Percentiles rank a stretch among this genome's conserved stretches.
Conservation (phyloP, 2,888 invertebrate genomes). For the Lasiommata megera region DNA sequence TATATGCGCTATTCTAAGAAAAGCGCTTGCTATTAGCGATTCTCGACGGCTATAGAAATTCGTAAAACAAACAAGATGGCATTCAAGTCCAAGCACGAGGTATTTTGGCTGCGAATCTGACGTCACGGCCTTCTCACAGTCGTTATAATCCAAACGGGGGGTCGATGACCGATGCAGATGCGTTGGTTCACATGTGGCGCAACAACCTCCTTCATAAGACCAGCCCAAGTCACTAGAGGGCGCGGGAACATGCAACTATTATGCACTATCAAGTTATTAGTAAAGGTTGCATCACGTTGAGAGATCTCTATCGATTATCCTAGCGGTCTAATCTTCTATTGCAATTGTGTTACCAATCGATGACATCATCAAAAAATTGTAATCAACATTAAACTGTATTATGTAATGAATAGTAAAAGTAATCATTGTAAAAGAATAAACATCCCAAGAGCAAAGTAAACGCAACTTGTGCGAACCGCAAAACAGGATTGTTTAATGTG, state of each 20-base stretch:
- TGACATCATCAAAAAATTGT: no score
- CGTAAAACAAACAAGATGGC: constrained; percentile 28
- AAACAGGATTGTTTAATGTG: no score
- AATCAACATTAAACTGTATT: no score
- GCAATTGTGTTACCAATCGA: no score
- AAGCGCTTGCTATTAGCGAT: constrained; percentile 24
- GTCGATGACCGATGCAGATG: constrained; percentile 73
- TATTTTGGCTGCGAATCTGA: constrained; percentile 58
- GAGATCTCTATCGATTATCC: no score
- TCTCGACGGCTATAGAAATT: constrained; percentile 26
- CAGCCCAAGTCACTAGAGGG: constrained; percentile 36
- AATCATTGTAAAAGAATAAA: no score
- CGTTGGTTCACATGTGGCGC: constrained; percentile 75
- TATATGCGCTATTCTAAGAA: constrained; percentile 6
- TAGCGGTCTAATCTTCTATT: no score
- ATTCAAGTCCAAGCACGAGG: constrained; percentile 29
- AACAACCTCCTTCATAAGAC: constrained; percentile 74
- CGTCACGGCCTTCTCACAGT: constrained; percentile 71
- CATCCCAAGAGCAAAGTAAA: no score
- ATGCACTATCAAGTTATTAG: background rate
- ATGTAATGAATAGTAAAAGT: no score
- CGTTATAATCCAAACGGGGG: constrained; percentile 53
- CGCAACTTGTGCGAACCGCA: no score
- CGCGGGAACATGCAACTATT: constrained; percentile 36
- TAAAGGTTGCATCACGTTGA: no score